These are phyloP conservation scores for Limnephilus rhombicus DNA, from an alignment of 2,888 invertebrate genomes.

Conservation along the genomic window DNA sequence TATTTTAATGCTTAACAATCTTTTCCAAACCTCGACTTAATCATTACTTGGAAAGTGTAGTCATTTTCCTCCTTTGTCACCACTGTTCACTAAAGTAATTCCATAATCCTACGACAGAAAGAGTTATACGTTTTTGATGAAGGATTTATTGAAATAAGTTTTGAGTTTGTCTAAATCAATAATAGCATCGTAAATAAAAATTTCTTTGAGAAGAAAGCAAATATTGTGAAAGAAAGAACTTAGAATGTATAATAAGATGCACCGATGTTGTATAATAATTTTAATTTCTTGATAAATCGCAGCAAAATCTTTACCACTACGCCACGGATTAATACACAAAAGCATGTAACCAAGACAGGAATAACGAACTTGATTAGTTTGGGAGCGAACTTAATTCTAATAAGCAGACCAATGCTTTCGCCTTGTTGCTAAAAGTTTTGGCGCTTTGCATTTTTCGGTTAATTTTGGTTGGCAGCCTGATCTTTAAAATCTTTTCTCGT, in stretches of 20 bases:
- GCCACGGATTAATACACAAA: neutral
- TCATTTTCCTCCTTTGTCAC: neutral
- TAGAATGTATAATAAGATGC: constrained; percentile 9
- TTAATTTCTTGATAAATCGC: neutral
- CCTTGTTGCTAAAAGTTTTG: neutral
- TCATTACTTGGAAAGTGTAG: neutral
- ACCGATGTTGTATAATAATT: neutral
- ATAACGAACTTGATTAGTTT: neutral
- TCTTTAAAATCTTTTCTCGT: constrained; percentile 15
- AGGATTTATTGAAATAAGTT: too few species aligned
- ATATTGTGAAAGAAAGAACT: constrained; percentile 9
- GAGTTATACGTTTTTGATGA: neutral
- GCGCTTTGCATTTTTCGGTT: neutral
- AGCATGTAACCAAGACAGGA: neutral
- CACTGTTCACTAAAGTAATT: neutral
- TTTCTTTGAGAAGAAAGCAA: neutral
- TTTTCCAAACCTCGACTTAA: neutral
- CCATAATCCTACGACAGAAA: neutral
- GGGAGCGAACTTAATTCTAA: neutral
- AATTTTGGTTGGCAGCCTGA: constrained; percentile 1
- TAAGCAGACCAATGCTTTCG: neutral
- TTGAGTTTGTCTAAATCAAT: neutral
- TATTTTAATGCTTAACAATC: constrained; percentile 25
- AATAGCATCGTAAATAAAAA: neutral
- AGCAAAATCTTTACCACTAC: neutral